These are phyloP conservation scores for Rhinogobius similis DNA, from an alignment of 2,113 vertebrate species.

Conservation along the genomic window DNA sequence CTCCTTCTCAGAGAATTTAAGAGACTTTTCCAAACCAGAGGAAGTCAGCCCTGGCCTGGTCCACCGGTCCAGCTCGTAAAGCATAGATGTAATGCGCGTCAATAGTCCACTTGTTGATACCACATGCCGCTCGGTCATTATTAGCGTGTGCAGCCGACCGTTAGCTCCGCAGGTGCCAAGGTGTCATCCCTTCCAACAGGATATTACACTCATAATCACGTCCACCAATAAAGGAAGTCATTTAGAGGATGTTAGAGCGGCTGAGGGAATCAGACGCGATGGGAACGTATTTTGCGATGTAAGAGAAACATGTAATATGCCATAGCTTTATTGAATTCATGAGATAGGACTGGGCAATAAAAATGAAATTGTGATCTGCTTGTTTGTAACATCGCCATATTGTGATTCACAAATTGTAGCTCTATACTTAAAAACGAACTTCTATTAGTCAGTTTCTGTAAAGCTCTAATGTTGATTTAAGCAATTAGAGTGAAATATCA, in stretches of 20 bases:
- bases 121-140: background rate
- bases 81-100: slow-evolving; percentile 15
- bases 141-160: background rate
- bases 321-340: background rate
- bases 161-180: slow-evolving; percentile 9
- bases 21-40: slow-evolving; percentile 6
- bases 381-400: too few species aligned
- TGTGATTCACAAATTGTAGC: too few species aligned
- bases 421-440: too few species aligned
- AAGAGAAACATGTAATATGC: background rate
- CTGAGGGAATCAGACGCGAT: slow-evolving; percentile 3
- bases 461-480: too few species aligned
- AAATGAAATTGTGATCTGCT: too few species aligned
- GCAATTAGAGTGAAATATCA: too few species aligned
- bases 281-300: too few species aligned
- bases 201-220: slow-evolving; percentile 29
- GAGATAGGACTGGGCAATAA: too few species aligned
- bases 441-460: too few species aligned
- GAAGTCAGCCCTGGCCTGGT: slow-evolving; percentile 17
- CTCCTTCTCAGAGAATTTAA: slow-evolving; percentile 12
- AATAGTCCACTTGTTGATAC: background rate
- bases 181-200: slow-evolving; percentile 26
- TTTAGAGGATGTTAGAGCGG: slow-evolving; percentile 1
- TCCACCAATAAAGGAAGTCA: slow-evolving; percentile 19
- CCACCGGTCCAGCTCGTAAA: slow-evolving; percentile 11